phyloP scores from a whole-genome alignment of 1,140 invertebrate species.

The Armadillidium nasatum region DNA sequence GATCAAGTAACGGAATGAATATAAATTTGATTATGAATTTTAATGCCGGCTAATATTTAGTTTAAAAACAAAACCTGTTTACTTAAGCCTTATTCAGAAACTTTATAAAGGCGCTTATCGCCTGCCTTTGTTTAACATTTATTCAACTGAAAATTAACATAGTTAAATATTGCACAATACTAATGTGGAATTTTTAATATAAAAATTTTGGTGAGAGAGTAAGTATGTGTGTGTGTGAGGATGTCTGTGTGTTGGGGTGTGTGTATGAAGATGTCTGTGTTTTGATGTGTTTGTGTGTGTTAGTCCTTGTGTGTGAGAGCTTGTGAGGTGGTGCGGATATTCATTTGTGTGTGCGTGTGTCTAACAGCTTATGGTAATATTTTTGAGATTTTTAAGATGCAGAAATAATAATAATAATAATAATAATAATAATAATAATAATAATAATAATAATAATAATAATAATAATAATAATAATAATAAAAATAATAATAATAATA shows the following conservation, averaged over 20 bases:
- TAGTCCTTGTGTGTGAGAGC: not conserved
- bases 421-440: too few species aligned
- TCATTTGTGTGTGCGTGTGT: too few species aligned
- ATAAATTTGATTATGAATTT: slow-evolving; percentile 10
- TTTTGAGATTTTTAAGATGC: too few species aligned
- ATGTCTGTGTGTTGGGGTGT: not conserved
- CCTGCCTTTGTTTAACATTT: not conserved
- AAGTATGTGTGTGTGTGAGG: not conserved
- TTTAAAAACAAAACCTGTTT: slow-evolving; percentile 5
- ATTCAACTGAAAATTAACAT: slow-evolving; percentile 1
- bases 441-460: too few species aligned
- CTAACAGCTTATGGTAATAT: too few species aligned
- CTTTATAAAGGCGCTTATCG: not conserved
- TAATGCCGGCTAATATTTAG: slow-evolving; percentile 10
- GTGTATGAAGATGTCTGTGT: not conserved
- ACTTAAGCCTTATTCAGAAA: not conserved
- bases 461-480: too few species aligned
- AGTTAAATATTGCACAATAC: slow-evolving; percentile 1
- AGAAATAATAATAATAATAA: too few species aligned
- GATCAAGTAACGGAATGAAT: slow-evolving; percentile 3
- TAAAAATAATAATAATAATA: too few species aligned
- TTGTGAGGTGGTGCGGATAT: too few species aligned
- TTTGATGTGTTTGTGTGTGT: not conserved
- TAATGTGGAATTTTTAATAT: slow-evolving; percentile 1
- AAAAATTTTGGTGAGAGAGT: not conserved